Evolutionary conservation across 2,888 invertebrate genomes (phyloP), one percentile per base, ranked within the genome.

Genomic region (Drosophila atripex): DNA sequence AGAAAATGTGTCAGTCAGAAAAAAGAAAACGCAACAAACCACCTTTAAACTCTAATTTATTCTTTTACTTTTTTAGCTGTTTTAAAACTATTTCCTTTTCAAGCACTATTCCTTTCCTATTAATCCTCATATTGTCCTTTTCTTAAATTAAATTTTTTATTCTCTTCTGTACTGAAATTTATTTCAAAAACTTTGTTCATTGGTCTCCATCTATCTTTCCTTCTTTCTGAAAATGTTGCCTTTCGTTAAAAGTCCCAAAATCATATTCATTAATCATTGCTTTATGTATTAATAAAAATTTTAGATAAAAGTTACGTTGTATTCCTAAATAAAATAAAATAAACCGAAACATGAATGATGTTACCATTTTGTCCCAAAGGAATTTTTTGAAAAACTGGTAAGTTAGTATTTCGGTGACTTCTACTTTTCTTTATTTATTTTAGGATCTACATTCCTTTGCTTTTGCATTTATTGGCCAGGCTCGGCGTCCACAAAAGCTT

Each of bases 401-500:
- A 14, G 43, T 0, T 6, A 14, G 43, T 30, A n/a, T 30, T 23
- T 55, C 49, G 54, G 64, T 64, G 64, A 51, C 63, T 38, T 68
- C 73, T 78, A 70, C 39, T 61, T 41, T n/a, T 47, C 30, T 82
- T 85, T 82, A 85, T 82, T 78, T 35, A 3, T 51, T 51, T 50
- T 9, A 2, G 56, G 28, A 11, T 59, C 70, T 70, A 70, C 70
- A 45, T 52, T 52, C 6, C 38, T 41, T 57, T 76, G 64, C 68
- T 52, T 8, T 58, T 59, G 60, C 60, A 8, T 23, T 47, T 43
- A 57, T 77, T 78, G 80, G 78, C 69, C 63, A 49, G 64, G 55
- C 80, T 75, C 80, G 66, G 68, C 76, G 80, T 73, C 79, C 68
- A 65, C 57, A 43, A 32, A 82, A 82, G 78, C 83, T 60, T 71